These are phyloP conservation scores for Mythimna ferrago DNA, from an alignment of 2,888 invertebrate genomes.

Conservation along the genomic window DNA sequence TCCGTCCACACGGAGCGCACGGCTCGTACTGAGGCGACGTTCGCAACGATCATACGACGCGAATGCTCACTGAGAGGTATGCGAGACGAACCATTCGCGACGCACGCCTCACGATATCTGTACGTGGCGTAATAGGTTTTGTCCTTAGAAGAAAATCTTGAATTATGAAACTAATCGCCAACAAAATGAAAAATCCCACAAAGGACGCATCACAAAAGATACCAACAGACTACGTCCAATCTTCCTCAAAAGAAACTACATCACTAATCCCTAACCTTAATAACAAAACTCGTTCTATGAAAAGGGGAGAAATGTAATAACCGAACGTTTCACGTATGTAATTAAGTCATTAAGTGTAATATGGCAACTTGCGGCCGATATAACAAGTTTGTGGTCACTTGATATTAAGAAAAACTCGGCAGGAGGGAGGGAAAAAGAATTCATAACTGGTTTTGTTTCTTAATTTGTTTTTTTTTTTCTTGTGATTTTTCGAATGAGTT, in stretches of 20 bases:
- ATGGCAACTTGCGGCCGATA: constrained; percentile 31
- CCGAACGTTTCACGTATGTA: constrained; percentile 20
- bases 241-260: constrained; percentile 2
- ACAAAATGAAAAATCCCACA: not conserved
- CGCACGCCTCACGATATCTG: too few relatives aligned
- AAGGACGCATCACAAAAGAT: not conserved
- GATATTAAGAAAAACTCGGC: constrained; percentile 39
- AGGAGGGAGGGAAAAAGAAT: not conserved
- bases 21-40: too few relatives aligned
- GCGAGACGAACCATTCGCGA: too few relatives aligned
- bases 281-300: constrained; percentile 10
- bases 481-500: not conserved
- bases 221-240: not conserved
- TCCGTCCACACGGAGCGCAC: too few relatives aligned
- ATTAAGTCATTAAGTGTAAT: constrained; percentile 39
- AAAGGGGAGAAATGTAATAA: constrained; percentile 42
- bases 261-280: constrained; percentile 7
- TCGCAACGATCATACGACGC: too few relatives aligned
- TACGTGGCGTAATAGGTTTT: too few relatives aligned
- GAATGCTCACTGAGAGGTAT: too few relatives aligned
- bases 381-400: constrained; percentile 33
- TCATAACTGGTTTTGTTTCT: not conserved
- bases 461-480: not conserved
- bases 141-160: too few relatives aligned
- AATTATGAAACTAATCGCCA: not conserved